Evolutionary conservation across 2,797 vertebrate species (phyloP).

Genomic region (Scolopax rusticola): DNA sequence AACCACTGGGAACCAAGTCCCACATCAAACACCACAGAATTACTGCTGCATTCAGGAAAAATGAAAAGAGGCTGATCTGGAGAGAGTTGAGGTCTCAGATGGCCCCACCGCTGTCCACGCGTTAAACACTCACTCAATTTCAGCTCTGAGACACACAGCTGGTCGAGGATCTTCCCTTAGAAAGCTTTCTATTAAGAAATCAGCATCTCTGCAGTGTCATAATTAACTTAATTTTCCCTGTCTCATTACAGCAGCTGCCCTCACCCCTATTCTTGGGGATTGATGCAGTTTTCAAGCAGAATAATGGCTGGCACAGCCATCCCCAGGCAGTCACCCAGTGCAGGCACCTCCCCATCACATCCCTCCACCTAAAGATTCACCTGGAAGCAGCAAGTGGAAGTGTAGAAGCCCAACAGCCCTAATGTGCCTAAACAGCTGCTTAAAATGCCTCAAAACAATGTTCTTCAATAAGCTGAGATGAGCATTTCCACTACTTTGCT

Average conservation of each 20-base stretch:
- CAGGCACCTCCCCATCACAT: not conserved
- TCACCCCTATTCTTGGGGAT: not conserved
- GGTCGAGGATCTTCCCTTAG: not conserved
- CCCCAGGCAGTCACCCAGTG: not conserved
- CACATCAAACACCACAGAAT: not conserved
- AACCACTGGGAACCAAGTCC: not conserved
- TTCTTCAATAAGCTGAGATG: not conserved
- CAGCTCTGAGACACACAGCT: not conserved
- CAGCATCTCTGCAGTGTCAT: not conserved
- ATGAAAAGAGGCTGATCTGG: not conserved
- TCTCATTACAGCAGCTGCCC: constrained; percentile 3
- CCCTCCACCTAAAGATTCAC: not conserved
- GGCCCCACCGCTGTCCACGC: rapidly evolving
- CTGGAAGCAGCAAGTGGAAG: not conserved
- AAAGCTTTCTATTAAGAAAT: constrained; percentile 9
- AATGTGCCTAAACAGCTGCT: not conserved
- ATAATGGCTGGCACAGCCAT: not conserved
- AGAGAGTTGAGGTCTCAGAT: not conserved
- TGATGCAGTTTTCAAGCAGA: not conserved
- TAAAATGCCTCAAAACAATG: not conserved
- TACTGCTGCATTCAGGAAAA: not conserved
- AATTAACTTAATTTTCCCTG: constrained; percentile 24
- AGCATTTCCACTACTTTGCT: not conserved
- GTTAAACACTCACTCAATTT: not conserved
- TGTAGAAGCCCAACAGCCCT: not conserved